Percentiles rank a stretch among this genome's conserved stretches.
These are phyloP conservation scores for Yponomeuta cagnagella DNA, from an alignment of 2,888 invertebrate genomes.

Conservation along the genomic window DNA sequence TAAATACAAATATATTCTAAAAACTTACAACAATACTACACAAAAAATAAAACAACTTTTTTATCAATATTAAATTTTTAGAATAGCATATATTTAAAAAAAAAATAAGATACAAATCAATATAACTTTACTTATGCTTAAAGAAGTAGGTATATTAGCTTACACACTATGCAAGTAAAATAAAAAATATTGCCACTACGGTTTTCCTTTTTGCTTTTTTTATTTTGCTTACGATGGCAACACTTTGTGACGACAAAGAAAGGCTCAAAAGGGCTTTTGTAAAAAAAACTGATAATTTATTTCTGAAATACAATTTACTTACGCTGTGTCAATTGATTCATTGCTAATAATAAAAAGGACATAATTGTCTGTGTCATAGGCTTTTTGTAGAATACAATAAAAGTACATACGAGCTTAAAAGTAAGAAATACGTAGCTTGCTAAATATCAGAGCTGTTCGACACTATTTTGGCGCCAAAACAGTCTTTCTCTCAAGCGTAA, in stretches of 20 bases:
- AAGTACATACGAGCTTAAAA: conserved; percentile 24
- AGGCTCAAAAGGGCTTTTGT: conserved; percentile 15
- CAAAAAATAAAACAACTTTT: conserved; percentile 16
- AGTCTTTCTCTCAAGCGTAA: not conserved
- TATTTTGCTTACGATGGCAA: not conserved
- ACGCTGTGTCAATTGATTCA: conserved; percentile 25
- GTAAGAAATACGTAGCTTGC: conserved; percentile 18
- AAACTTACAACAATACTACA: conserved; percentile 15
- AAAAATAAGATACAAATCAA: conserved; percentile 60
- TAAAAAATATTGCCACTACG: not conserved
- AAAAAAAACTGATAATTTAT: conserved; percentile 49
- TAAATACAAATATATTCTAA: conserved; percentile 10
- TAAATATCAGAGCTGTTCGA: conserved; percentile 6
- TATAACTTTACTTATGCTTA: conserved; percentile 52
- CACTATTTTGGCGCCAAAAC: not conserved
- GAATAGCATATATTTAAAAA: conserved; percentile 57
- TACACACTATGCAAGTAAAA: conserved; percentile 17
- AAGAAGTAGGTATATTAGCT: conserved; percentile 24
- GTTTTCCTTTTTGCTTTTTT: not conserved
- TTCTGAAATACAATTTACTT: conserved; percentile 36
- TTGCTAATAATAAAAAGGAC: conserved; percentile 16
- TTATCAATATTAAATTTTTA: conserved; percentile 11
- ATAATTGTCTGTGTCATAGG: conserved; percentile 34
- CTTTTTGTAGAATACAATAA: conserved; percentile 18
- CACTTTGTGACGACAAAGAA: not conserved